Evolutionary conservation across 2,888 invertebrate genomes (phyloP).

Genomic region (Salpingus planirostris): DNA sequence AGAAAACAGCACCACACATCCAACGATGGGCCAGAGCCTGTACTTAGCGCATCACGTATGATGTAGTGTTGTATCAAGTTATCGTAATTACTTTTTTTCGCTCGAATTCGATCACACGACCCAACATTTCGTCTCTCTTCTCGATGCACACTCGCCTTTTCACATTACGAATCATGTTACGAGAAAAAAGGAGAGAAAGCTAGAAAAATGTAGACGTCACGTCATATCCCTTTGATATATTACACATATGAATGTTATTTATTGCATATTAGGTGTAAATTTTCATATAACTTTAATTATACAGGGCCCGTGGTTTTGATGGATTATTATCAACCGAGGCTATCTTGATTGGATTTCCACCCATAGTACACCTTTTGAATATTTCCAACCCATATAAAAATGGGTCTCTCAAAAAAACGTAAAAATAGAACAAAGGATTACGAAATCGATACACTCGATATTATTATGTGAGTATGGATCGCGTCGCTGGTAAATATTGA

Average conservation of each 20-base stretch:
- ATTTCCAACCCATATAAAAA: too few species aligned
- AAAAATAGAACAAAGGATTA: too few species aligned
- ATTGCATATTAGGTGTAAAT: slow-evolving; percentile 32
- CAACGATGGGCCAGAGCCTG: slow-evolving; percentile 28
- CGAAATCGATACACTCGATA: too few species aligned
- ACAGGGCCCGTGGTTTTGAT: neutral
- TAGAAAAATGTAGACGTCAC: slow-evolving; percentile 1
- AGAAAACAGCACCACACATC: too few species aligned
- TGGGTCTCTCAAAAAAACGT: too few species aligned
- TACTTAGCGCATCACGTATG: slow-evolving; percentile 39
- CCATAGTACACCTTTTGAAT: too few species aligned
- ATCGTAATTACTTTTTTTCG: slow-evolving; percentile 29
- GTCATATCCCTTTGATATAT: slow-evolving; percentile 6
- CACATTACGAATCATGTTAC: neutral
- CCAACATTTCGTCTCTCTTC: slow-evolving; percentile 10
- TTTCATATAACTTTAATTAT: neutral
- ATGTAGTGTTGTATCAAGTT: slow-evolving; percentile 36
- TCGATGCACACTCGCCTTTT: slow-evolving; percentile 1
- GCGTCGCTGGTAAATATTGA: too few species aligned
- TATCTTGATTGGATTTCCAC: too few species aligned
- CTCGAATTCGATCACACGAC: slow-evolving; percentile 15
- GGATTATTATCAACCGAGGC: too few species aligned
- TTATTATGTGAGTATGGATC: too few species aligned
- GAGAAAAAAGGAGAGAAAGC: slow-evolving; percentile 3
- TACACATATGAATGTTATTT: slow-evolving; percentile 27